Evolutionary conservation across 2,113 vertebrate species (phyloP).

Genomic region (Stigmatopora argus): DNA sequence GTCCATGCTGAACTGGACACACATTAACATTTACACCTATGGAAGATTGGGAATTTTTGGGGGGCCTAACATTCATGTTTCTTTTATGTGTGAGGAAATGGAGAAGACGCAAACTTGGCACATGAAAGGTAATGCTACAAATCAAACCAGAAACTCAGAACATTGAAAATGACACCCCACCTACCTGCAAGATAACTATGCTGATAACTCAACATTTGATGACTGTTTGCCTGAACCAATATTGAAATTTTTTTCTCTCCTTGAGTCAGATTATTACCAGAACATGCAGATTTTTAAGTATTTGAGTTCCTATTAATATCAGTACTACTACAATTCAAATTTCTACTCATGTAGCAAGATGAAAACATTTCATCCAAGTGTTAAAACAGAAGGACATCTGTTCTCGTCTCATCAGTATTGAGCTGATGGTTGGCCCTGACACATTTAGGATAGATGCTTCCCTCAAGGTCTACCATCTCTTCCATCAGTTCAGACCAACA

Average conservation of each 20-base stretch:
- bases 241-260: too few species aligned
- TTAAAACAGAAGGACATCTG: slow-evolving; percentile 15
- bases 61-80: background rate
- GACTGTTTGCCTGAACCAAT: too few species aligned
- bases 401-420: slow-evolving; percentile 31
- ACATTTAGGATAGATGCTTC: slow-evolving; percentile 53
- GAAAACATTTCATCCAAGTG: slow-evolving; percentile 14
- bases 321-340: background rate
- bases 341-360: background rate
- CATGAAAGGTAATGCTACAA: background rate
- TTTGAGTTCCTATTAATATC: background rate
- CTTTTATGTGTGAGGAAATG: background rate
- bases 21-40: too few species aligned
- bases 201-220: too few species aligned
- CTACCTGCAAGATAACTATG: too few species aligned
- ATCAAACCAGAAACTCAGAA: background rate
- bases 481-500: slow-evolving; percentile 33
- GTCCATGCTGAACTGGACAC: too few species aligned
- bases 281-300: background rate
- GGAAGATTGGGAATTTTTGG: too few species aligned
- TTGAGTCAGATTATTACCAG: background rate
- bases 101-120: background rate
- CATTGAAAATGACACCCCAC: background rate
- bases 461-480: slow-evolving; percentile 19
- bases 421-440: slow-evolving; percentile 42